Conservation (phyloP, 2,888 invertebrate genomes). For the Timandra comae region DNA sequence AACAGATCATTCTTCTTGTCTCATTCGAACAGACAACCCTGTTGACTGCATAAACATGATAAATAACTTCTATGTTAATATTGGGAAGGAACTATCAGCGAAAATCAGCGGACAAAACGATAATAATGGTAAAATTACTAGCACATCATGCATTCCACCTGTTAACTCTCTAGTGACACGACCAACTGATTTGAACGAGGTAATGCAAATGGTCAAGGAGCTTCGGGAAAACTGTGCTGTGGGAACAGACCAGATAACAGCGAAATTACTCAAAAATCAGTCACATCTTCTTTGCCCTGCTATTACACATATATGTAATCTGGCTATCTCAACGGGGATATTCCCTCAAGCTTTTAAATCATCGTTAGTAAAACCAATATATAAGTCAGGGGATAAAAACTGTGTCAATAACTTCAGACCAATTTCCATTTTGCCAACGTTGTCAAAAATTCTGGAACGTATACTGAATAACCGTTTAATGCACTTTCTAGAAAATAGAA, state of each 20-base stretch:
- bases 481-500: background rate
- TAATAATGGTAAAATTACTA: background rate
- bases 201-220: background rate
- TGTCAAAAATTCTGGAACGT: background rate
- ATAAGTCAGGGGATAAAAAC: too few species aligned
- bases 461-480: background rate
- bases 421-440: too few species aligned
- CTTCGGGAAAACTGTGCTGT: background rate
- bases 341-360: background rate
- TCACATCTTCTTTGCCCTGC: background rate
- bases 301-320: background rate
- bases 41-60: background rate
- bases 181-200: background rate
- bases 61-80: background rate
- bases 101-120: background rate
- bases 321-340: background rate
- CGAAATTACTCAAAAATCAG: background rate
- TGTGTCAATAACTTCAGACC: too few species aligned
- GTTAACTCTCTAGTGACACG: background rate
- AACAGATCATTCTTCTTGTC: background rate
- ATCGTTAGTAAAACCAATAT: too few species aligned
- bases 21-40: background rate
- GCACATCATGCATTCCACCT: background rate
- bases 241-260: background rate
- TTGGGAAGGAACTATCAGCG: background rate